These are phyloP conservation scores for Aphaenogaster ashmeadi DNA, from an alignment of 1,140 invertebrate species.

Conservation along the genomic window DNA sequence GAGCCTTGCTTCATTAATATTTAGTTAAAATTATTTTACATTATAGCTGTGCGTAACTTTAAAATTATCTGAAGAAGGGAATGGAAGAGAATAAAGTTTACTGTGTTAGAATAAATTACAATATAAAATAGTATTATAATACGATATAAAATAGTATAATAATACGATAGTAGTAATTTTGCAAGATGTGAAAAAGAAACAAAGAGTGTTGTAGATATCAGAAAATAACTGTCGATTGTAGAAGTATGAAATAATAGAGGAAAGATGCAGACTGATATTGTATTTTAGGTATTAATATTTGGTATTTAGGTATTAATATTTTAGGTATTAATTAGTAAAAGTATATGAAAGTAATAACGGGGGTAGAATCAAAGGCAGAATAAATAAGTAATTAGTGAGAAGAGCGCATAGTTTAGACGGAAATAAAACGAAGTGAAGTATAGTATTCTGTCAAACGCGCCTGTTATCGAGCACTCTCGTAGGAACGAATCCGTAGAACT, in stretches of 20 bases:
- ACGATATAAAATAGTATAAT: not conserved
- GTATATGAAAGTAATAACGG: not conserved
- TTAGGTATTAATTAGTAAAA: too few species aligned
- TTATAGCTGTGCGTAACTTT: not conserved
- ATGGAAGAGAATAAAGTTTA: not conserved
- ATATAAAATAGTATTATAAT: not conserved
- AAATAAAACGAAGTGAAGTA: not conserved
- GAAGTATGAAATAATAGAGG: not conserved
- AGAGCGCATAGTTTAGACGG: not conserved
- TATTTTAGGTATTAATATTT: not conserved
- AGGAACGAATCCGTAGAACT: slow-evolving; percentile 6
- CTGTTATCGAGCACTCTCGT: not conserved
- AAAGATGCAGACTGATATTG: not conserved
- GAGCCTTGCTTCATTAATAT: too few species aligned
- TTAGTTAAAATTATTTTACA: not conserved
- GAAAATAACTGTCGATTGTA: not conserved
- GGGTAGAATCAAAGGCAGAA: not conserved
- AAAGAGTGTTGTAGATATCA: not conserved
- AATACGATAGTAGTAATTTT: not conserved
- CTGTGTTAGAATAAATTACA: not conserved
- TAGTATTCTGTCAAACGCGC: not conserved
- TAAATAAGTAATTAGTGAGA: not conserved
- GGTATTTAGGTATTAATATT: not conserved
- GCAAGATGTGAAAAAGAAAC: not conserved
- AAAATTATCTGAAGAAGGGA: not conserved